These are phyloP conservation scores for Dipodomys stephensi DNA, from an alignment of 2,113 vertebrate genomes.

Conservation along the genomic window DNA sequence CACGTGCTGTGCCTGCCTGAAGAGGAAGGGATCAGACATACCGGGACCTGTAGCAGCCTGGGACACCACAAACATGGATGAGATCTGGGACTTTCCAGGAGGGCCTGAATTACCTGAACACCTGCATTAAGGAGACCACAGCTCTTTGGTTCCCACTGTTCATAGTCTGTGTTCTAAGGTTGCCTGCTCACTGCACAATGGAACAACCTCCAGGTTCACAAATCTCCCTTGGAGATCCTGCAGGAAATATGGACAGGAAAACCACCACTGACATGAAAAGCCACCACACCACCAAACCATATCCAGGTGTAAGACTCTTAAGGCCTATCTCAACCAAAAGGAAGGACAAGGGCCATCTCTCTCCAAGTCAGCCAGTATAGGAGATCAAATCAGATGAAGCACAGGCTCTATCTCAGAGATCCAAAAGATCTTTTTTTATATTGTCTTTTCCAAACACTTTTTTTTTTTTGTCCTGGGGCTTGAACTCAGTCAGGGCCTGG, in stretches of 20 bases:
- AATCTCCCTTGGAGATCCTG: background rate
- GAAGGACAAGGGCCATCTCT: background rate
- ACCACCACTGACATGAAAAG: no score
- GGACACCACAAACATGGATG: no score
- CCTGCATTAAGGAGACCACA: no score
- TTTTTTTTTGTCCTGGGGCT: no score
- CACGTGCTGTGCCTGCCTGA: background rate
- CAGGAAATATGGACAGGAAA: background rate
- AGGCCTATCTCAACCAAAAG: background rate
- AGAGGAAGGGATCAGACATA: no score
- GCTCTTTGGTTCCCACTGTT: background rate
- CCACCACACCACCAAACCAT: no score
- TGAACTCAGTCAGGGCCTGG: no score
- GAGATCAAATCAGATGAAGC: background rate
- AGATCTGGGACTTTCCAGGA: no score
- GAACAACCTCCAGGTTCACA: background rate
- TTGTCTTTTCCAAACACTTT: background rate
- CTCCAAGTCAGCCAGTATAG: rapidly evolving
- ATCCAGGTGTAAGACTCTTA: background rate
- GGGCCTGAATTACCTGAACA: no score
- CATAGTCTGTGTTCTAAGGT: background rate
- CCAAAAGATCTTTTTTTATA: background rate
- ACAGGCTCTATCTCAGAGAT: background rate
- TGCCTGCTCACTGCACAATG: background rate
- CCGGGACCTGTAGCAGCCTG: no score